These are phyloP conservation scores for Callospermophilus lateralis DNA, from an alignment of 2,113 vertebrate species.

Conservation along the genomic window DNA sequence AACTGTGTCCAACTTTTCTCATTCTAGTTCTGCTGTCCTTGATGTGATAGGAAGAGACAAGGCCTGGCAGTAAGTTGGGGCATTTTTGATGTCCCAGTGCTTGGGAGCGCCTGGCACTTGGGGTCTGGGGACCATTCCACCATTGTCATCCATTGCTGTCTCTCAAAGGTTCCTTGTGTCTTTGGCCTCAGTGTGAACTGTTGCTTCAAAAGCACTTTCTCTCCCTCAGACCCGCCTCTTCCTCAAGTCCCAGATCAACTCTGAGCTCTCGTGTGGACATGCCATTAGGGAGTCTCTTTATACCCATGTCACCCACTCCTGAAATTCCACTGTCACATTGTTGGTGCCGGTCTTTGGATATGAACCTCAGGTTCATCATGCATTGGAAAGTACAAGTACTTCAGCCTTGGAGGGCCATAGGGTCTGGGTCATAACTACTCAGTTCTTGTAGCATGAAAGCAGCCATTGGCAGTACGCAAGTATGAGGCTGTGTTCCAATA, in stretches of 20 bases:
- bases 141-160: rapidly evolving
- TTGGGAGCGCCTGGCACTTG: neutral
- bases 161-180: neutral
- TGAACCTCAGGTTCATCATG: neutral
- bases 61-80: no score
- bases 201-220: neutral
- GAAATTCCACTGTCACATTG: neutral
- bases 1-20: neutral
- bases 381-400: no score
- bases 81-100: neutral
- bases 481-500: neutral
- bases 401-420: neutral
- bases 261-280: neutral
- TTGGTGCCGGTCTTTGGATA: neutral
- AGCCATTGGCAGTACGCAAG: neutral
- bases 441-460: neutral
- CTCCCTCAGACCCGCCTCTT: neutral
- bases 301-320: rapidly evolving
- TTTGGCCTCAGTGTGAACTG: neutral
- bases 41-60: neutral
- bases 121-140: rapidly evolving
- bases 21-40: neutral
- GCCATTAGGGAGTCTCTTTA: no score
- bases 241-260: neutral
- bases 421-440: no score